These are phyloP conservation scores for Fabriciana adippe DNA, from an alignment of 2,888 invertebrate species.

Conservation along the genomic window DNA sequence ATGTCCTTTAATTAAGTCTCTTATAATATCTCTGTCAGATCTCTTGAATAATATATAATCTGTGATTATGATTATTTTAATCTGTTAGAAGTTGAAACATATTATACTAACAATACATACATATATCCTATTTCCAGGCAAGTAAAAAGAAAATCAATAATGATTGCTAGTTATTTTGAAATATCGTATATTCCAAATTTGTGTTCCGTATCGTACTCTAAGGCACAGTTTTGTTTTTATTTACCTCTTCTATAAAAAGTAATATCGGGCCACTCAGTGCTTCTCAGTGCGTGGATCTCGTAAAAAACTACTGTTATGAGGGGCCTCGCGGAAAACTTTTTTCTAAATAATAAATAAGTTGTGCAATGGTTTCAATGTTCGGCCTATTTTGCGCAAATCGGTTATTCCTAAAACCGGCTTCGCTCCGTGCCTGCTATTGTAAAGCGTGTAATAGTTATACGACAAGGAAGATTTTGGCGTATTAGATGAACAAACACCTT, in stretches of 20 bases:
- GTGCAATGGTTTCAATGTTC: not conserved
- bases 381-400: not conserved
- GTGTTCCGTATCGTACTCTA: not conserved
- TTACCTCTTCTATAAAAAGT: slow-evolving; percentile 17
- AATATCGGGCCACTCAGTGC: slow-evolving; percentile 2
- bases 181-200: not conserved
- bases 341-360: slow-evolving; percentile 14
- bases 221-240: not conserved
- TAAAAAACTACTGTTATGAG: slow-evolving; percentile 22
- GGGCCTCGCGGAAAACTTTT: slow-evolving; percentile 8
- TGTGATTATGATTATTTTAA: no score
- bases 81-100: no score
- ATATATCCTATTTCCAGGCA: no score
- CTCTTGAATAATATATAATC: no score
- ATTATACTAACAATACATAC: no score
- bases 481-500: no score
- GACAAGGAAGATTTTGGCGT: no score
- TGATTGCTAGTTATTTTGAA: no score
- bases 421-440: not conserved
- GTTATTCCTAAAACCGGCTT: not conserved
- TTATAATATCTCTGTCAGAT: no score
- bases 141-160: no score
- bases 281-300: not conserved
- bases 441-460: not conserved
- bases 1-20: no score